phyloP scores from a whole-genome alignment of 2,113 vertebrate genomes.

The Sitta europaea region DNA sequence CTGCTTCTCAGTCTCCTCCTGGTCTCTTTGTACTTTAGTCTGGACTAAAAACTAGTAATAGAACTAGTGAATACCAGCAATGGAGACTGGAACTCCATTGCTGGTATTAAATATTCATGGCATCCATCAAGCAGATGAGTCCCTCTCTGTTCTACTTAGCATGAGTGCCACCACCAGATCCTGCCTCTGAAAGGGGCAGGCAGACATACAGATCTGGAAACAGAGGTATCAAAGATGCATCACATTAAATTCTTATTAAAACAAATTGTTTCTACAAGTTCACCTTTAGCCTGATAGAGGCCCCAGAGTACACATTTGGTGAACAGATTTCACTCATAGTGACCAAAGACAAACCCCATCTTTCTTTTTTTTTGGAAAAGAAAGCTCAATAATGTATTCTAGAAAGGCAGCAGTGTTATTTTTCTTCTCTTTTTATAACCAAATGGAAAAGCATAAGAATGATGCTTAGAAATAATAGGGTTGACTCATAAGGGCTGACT shows the following conservation, averaged over 20 bases:
- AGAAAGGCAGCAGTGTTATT: neutral
- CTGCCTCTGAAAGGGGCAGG: neutral
- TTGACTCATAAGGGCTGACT: constrained; percentile 24
- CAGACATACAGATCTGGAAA: neutral
- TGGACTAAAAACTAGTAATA: too few species aligned
- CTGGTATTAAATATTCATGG: neutral
- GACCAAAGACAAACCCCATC: neutral
- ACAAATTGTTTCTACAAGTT: neutral
- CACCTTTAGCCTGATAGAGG: neutral
- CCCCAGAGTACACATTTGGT: neutral
- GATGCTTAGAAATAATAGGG: neutral
- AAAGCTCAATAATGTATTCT: neutral
- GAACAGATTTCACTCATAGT: neutral
- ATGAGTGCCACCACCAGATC: neutral
- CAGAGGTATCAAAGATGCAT: neutral
- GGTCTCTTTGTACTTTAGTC: neutral
- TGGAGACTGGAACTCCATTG: neutral
- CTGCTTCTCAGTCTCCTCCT: neutral
- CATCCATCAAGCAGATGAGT: neutral
- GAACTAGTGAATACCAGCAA: too few species aligned
- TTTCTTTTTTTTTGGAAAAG: neutral
- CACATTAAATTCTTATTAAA: neutral
- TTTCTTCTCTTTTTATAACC: constrained; percentile 14
- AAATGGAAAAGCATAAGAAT: neutral
- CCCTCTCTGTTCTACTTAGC: neutral